Evolutionary conservation across 2,113 vertebrate genomes (phyloP).

Genomic region (Suricata suricatta): DNA sequence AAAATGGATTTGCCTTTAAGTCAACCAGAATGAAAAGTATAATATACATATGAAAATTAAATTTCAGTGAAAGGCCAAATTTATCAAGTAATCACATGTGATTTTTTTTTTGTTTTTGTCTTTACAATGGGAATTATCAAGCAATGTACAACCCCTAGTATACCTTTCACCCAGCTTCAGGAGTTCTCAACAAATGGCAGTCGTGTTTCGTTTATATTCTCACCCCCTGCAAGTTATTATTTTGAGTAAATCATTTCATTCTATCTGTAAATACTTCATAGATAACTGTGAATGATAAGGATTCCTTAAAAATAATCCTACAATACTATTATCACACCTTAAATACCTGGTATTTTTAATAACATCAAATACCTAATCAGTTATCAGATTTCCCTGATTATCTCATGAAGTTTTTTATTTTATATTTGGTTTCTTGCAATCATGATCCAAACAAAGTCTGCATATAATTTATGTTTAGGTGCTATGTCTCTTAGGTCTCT

Average conservation of each 20-base stretch:
- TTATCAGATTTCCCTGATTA: neutral
- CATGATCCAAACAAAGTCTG: neutral
- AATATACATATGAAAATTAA: neutral
- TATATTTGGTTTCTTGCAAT: neutral
- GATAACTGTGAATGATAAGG: neutral
- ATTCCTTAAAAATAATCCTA: neutral
- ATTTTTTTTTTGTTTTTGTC: neutral
- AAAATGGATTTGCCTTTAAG: neutral
- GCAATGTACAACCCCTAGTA: neutral
- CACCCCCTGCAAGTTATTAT: neutral
- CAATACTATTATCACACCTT: neutral
- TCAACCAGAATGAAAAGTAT: neutral
- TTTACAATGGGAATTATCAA: constrained; percentile 4
- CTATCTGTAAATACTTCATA: constrained; percentile 8
- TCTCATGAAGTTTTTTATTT: constrained; percentile 9
- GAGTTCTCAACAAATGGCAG: neutral
- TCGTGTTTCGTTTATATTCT: neutral
- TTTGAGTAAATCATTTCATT: neutral
- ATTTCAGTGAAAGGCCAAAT: neutral
- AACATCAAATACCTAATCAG: neutral
- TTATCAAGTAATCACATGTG: neutral
- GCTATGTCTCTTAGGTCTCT: neutral
- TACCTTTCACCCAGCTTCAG: neutral
- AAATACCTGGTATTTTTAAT: neutral
- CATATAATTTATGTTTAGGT: neutral